phyloP scores from a whole-genome alignment of 2,888 invertebrate species.

The Leucozona laternaria region DNA sequence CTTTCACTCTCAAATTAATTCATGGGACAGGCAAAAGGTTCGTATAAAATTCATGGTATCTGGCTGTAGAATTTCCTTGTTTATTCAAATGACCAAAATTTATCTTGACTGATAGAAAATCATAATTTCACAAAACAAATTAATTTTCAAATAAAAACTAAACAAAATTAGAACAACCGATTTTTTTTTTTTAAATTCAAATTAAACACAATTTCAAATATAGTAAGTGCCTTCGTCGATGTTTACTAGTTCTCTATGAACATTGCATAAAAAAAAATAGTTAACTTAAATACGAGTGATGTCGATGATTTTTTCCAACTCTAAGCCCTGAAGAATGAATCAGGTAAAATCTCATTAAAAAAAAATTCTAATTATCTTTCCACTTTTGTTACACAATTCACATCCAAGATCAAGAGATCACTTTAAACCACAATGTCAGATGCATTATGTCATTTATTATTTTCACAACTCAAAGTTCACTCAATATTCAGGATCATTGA shows the following conservation, averaged over 20 bases:
- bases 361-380: neutral
- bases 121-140: no score
- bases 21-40: no score
- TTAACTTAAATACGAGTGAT: no score
- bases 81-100: no score
- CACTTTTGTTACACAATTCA: constrained; percentile 22
- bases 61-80: no score
- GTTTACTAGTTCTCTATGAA: no score
- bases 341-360: neutral
- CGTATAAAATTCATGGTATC: no score
- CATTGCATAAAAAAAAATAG: no score
- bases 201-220: neutral
- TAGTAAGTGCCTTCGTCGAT: neutral
- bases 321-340: neutral
- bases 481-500: constrained; percentile 28
- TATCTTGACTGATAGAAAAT: no score
- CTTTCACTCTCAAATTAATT: no score
- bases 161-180: no score
- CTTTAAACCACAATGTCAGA: constrained; percentile 10
- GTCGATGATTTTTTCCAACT: neutral
- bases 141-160: no score
- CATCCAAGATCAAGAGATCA: constrained; percentile 22
- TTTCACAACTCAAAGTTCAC: constrained; percentile 3
- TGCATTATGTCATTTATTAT: neutral
- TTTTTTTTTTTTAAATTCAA: neutral